A percentile compares a stretch with the other conserved stretches of the same genome.
Evolutionary conservation across 2,888 invertebrate species (phyloP).

Genomic region (Acleris literana): DNA sequence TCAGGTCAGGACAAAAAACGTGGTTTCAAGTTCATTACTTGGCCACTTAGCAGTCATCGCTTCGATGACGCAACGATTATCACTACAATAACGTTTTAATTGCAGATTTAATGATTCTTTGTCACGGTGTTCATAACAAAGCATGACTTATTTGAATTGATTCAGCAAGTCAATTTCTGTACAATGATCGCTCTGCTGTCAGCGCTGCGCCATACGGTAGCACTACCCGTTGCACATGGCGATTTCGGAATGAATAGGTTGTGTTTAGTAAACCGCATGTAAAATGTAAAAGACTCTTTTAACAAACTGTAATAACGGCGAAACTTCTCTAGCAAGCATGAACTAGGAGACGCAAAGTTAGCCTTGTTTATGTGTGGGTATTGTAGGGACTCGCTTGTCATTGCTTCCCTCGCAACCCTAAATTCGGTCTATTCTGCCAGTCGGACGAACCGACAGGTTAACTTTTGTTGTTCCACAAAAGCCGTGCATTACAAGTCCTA

Average conservation of each 20-base stretch:
- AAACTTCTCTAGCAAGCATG: constrained; percentile 38
- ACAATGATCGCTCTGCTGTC: constrained; percentile 71
- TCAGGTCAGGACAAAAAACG: too few species aligned
- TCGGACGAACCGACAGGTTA: constrained; percentile 80
- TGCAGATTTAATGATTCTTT: constrained; percentile 7
- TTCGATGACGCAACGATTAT: background rate
- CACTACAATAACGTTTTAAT: constrained; percentile 9
- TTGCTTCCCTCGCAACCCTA: constrained; percentile 81
- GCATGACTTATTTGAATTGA: constrained; percentile 46
- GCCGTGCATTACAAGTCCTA: constrained; percentile 77
- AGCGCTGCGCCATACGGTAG: constrained; percentile 68
- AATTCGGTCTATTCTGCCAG: constrained; percentile 76
- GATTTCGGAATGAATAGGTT: constrained; percentile 56
- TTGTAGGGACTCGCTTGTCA: constrained; percentile 79
- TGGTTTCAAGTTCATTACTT: background rate
- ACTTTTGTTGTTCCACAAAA: constrained; percentile 80
- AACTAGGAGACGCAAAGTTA: constrained; percentile 38
- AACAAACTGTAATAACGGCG: constrained; percentile 41
- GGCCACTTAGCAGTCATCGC: background rate
- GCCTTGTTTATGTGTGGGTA: constrained; percentile 50
- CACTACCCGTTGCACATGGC: constrained; percentile 69
- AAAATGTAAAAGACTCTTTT: constrained; percentile 36
- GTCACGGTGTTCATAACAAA: constrained; percentile 16
- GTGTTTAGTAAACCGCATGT: constrained; percentile 36
- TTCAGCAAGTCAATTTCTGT: constrained; percentile 69